A percentile compares a stretch with the other conserved stretches of the same genome.
phyloP scores from a whole-genome alignment of 2,888 invertebrate genomes.

The Microplitis manilae region DNA sequence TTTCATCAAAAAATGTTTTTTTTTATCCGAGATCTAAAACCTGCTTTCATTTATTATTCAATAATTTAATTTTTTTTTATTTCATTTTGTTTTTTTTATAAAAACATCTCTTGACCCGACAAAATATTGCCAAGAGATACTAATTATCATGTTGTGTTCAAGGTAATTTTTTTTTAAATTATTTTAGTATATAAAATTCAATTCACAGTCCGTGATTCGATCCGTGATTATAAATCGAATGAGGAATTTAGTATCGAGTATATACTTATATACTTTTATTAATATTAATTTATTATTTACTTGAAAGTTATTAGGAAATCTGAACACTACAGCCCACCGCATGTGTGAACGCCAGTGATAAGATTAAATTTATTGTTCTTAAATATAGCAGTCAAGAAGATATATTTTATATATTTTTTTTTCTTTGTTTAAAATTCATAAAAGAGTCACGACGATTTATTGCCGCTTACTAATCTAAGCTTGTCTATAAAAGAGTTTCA shows the following conservation, averaged over 20 bases:
- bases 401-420: constrained; percentile 39
- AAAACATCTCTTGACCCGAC: constrained; percentile 69
- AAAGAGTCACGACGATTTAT: constrained; percentile 30
- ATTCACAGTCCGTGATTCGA: constrained; percentile 65
- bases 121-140: constrained; percentile 70
- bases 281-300: constrained; percentile 9
- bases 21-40: constrained; percentile 63
- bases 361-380: constrained; percentile 48
- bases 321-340: constrained; percentile 67
- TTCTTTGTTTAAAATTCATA: constrained; percentile 33
- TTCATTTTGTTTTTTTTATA: constrained; percentile 56
- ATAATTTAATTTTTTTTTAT: background rate
- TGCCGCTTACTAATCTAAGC: background rate
- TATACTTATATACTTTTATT: constrained; percentile 42
- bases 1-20: constrained; percentile 50
- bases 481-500: background rate
- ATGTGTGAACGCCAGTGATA: constrained; percentile 45
- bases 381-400: constrained; percentile 55
- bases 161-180: constrained; percentile 48
- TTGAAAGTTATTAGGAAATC: constrained; percentile 62
- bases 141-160: constrained; percentile 59
- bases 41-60: constrained; percentile 39
- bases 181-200: constrained; percentile 62
- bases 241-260: constrained; percentile 44
- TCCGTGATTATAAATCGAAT: constrained; percentile 50